Base-by-base conservation (phyloP, 2,888 invertebrate species). In the Mactromeris polynyma region DNA sequence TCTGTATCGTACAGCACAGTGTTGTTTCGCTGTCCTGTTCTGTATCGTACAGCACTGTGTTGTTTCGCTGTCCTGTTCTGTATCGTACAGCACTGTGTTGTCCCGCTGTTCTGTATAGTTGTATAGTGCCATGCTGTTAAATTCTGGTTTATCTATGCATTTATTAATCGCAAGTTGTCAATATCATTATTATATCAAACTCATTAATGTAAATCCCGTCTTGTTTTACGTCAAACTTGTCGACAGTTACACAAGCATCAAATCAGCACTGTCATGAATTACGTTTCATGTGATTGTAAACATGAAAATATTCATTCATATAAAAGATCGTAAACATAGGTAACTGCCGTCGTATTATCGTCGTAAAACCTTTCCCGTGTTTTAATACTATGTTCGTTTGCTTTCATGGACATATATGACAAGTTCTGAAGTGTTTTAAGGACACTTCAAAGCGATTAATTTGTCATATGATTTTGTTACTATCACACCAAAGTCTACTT, bases 381-480 rank as follows among this genome's bases (percentile, higher is more conserved):
- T 73, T 73, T 73, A 73, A 73, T 73, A 21, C 46, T 73, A 73
- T 77, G 58, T 31, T 31, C n/a, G 21, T 31, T 33, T 31, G 42
- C 73, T 77, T 83, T 46, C 46, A 73, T 26, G 31, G 42, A 46
- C 38, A 46, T 36, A 83, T 83, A 83, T 51, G 83, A 83, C 83
- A 83, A 73, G 33, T 77, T 31, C 26, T 33, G 36, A 77, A 77
- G 51, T 77, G 83, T 77, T 26, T 21, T 33, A 40, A 40, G 42
- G 26, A 51, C 42, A 83, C 83, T 77, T 83, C 83, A 83, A 83
- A 83, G 83, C 69, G 83, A 83, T 42, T 46, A 42, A 83, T 31
- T 42, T 51, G 83, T 73, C 83, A 51, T 83, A 33, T 31, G 38
- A 46, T 33, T 46, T 33, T 40, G 77, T 73, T 33, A 77, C 69